Evolutionary conservation across 2,113 vertebrate species (phyloP).

Genomic region (Dascyllus trimaculatus): DNA sequence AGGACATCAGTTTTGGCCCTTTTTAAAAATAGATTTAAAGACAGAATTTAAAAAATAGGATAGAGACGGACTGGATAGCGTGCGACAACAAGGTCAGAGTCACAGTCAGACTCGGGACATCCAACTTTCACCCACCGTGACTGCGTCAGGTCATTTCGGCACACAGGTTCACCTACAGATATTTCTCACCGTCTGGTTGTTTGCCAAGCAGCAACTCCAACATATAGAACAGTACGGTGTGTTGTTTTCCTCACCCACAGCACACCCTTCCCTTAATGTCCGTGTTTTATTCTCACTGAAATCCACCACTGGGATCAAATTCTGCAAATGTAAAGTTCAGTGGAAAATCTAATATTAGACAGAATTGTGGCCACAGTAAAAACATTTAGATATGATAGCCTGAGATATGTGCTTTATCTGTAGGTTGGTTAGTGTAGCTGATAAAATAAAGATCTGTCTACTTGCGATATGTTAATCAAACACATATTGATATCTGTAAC

Average conservation of each 20-base stretch:
- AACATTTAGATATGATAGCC: no score
- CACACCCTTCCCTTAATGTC: neutral
- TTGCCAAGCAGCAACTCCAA: neutral
- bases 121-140: constrained; percentile 19
- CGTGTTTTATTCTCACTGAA: neutral
- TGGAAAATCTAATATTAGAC: neutral
- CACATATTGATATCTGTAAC: no score
- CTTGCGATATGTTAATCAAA: neutral
- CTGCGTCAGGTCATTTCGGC: constrained; percentile 22
- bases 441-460: neutral
- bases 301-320: neutral
- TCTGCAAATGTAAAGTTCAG: neutral
- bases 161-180: constrained; percentile 20
- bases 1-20: neutral
- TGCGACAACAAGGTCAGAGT: constrained; percentile 28
- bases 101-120: constrained; percentile 31
- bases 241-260: neutral
- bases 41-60: neutral
- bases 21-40: neutral
- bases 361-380: neutral
- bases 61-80: neutral
- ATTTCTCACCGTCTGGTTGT: neutral
- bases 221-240: neutral
- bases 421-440: neutral
- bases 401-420: neutral